These are phyloP conservation scores for Eidolon helvum DNA, from an alignment of 2,113 vertebrate species.

Conservation along the genomic window DNA sequence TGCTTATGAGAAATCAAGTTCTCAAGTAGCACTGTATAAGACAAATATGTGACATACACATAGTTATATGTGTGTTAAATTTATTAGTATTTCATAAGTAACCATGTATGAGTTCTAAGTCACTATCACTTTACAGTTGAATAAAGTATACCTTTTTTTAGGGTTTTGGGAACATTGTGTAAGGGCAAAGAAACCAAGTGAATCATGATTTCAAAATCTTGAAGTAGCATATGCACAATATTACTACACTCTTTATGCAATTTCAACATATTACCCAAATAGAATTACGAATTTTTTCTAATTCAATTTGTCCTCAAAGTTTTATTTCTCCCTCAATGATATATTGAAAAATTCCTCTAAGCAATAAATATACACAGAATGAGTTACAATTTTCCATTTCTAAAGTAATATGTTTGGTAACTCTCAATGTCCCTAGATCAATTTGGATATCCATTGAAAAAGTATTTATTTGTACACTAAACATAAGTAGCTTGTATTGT, in stretches of 20 bases:
- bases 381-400: conserved; percentile 51
- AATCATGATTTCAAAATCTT: conserved; percentile 40
- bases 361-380: conserved; percentile 51
- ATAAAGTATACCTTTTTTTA: neutral
- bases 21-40: neutral
- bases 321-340: conserved; percentile 50
- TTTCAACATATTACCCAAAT: conserved; percentile 51
- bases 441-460: conserved; percentile 26
- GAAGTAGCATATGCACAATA: conserved; percentile 7
- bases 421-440: conserved; percentile 31
- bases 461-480: conserved; percentile 33
- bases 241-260: conserved; percentile 21
- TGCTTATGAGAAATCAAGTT: neutral
- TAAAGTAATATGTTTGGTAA: conserved; percentile 48
- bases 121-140: neutral
- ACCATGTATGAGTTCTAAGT: neutral
- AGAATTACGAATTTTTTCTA: conserved; percentile 56
- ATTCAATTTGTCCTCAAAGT: conserved; percentile 54
- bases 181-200: neutral
- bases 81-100: conserved; percentile 30
- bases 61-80: neutral
- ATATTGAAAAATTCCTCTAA: conserved; percentile 51
- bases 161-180: neutral
- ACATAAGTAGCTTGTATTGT: neutral
- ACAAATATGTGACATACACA: neutral